Base-by-base conservation (phyloP, 2,888 invertebrate genomes). In the Macrophya annulata region DNA sequence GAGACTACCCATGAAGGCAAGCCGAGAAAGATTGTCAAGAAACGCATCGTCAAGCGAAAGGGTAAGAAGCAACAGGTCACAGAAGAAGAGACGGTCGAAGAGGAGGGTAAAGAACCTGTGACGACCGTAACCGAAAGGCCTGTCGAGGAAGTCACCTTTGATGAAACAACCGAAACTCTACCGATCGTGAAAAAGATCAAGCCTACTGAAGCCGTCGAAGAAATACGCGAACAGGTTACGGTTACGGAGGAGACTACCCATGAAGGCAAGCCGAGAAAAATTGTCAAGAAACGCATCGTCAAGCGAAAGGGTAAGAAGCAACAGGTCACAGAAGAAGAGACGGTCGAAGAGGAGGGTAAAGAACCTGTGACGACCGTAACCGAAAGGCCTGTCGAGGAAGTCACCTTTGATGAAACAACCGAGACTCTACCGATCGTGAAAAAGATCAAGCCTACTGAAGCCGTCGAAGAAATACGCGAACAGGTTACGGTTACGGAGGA, bases 261-360 rank as follows among this genome's bases (percentile, higher is more conserved):
- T 87, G 90, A 88, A 87, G 89, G 84, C 90, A 92, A 88, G 86
- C 88, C 1, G 12, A 89, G 89, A 72, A 87, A 88, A 40, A 88
- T 90, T 21, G 93, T 90, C 86, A 94, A 93, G 85, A 90, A 91
- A 51, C 90, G 91, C 1, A 92, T 91, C 12, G 93, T 91, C 65
- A 93, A 93, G 88, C 90, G 90, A 59, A 90, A 89, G 4, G 90
- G 90, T 37, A 91, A 90, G 5, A 90, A 90, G 84, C 90, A 88
- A 6, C 87, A 87, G 40, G 87, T 89, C 89, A 94, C 94, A 89
- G 93, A 94, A 93, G 94, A 94, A 88, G 91, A 92, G 25, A 93
- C 88, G 4, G 81, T 92, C 17, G 87, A 91, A 40, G 89, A 91
- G 62, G 91, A 92, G 85, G 91, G 89, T 84, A 84, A 90, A 81